Conservation (phyloP, 2,113 vertebrate species). For the Engraulis encrasicolus region DNA sequence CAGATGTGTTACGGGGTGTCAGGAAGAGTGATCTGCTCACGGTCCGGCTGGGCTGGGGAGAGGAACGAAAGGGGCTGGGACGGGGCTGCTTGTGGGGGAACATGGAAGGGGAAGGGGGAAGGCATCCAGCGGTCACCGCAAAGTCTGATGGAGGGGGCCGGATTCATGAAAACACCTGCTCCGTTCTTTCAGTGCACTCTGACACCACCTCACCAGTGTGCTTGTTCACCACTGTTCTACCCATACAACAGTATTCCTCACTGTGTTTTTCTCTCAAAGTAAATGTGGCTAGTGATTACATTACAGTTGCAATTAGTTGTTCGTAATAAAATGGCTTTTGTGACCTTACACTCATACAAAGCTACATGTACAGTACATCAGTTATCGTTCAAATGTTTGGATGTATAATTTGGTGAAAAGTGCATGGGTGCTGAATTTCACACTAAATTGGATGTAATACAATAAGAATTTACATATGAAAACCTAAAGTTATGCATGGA, state of each 20-base stretch:
- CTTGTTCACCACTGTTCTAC: neutral
- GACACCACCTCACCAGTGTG: conserved; percentile 19
- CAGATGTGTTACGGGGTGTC: conserved; percentile 23
- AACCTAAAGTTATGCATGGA: no score
- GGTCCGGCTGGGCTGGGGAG: neutral
- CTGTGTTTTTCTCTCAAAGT: conserved; percentile 10
- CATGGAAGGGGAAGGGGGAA: neutral
- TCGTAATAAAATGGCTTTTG: no score
- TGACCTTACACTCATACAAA: no score
- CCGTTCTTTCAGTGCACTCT: conserved; percentile 33
- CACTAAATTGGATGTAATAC: no score
- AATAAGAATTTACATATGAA: no score
- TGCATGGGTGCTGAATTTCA: no score
- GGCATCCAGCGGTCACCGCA: neutral
- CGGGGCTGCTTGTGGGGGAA: neutral
- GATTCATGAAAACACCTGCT: neutral
- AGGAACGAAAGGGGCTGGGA: neutral
- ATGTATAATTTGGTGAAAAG: no score
- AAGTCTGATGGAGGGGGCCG: neutral
- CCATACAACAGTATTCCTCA: neutral
- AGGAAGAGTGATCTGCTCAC: conserved; percentile 21
- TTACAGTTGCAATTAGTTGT: no score
- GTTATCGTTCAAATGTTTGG: no score
- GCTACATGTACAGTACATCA: no score
- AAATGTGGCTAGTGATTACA: no score